A percentile compares a stretch with the other conserved stretches of the same genome.
Conservation (phyloP, 2,113 vertebrate species). For the Eira barbara region DNA sequence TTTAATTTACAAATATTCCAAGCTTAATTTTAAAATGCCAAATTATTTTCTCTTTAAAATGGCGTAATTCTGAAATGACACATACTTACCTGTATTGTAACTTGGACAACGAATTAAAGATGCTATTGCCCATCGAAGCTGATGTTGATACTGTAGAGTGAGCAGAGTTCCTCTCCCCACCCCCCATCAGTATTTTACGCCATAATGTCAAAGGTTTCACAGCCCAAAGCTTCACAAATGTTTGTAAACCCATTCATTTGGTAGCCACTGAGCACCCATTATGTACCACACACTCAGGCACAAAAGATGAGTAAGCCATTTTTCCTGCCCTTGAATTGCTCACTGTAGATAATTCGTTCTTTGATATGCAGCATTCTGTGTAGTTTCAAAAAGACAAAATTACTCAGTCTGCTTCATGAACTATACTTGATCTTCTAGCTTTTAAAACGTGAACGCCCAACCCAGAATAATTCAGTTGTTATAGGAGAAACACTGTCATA, state of each 20-base stretch:
- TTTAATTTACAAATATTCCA: not conserved
- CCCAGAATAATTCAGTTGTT: not conserved
- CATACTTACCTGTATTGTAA: not conserved
- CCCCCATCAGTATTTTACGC: not conserved
- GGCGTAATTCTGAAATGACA: not conserved
- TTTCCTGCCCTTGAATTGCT: not conserved
- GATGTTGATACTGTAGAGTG: not conserved
- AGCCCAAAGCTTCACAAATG: not conserved
- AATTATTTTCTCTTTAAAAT: conserved; percentile 9
- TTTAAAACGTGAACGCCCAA: not conserved
- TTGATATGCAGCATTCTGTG: not conserved
- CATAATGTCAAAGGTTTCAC: not conserved
- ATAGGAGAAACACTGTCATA: not conserved
- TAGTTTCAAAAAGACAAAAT: conserved; percentile 38
- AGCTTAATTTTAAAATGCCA: conserved; percentile 49
- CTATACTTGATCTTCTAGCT: not conserved
- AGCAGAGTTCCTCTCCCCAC: not conserved
- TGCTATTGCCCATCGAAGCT: not conserved
- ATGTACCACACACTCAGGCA: not conserved
- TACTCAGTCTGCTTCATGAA: not conserved
- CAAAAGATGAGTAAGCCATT: not conserved
- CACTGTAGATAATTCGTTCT: not conserved
- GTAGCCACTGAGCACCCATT: not conserved
- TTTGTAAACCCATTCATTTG: not conserved
- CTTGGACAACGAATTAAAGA: conserved; percentile 13